Conservation (phyloP, 2,113 vertebrate species). For the Aviceda subcristata region DNA sequence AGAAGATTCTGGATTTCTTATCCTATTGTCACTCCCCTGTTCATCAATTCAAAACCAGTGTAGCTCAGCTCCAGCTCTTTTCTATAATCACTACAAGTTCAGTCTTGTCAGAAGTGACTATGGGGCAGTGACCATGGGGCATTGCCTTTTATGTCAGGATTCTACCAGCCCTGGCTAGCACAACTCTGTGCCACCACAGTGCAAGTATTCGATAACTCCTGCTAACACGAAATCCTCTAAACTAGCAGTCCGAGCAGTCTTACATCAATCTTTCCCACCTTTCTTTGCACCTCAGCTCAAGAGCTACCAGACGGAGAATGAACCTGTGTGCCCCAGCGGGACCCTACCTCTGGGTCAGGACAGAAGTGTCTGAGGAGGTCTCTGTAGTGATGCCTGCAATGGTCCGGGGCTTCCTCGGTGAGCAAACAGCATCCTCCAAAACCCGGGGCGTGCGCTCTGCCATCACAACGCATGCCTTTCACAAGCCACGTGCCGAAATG, state of each 20-base stretch:
- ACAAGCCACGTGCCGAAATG: not conserved
- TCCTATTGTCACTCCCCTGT: not conserved
- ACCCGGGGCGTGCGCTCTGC: rapidly evolving
- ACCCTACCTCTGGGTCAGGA: not conserved
- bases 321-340: not conserved
- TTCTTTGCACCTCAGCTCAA: not conserved
- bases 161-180: not conserved
- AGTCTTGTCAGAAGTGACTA: not conserved
- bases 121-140: not conserved
- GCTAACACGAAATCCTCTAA: not conserved
- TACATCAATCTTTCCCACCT: not conserved
- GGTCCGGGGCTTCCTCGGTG: not conserved
- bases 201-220: not conserved
- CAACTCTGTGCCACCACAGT: not conserved
- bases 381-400: not conserved
- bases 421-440: not conserved
- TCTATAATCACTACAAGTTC: not conserved
- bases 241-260: not conserved
- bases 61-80: not conserved
- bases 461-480: rapidly evolving
- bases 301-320: not conserved
- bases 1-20: not conserved
- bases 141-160: not conserved
- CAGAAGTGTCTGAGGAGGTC: not conserved
- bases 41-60: not conserved